Evolutionary conservation across 2,888 invertebrate genomes (phyloP).

Genomic region (Nebria salina): DNA sequence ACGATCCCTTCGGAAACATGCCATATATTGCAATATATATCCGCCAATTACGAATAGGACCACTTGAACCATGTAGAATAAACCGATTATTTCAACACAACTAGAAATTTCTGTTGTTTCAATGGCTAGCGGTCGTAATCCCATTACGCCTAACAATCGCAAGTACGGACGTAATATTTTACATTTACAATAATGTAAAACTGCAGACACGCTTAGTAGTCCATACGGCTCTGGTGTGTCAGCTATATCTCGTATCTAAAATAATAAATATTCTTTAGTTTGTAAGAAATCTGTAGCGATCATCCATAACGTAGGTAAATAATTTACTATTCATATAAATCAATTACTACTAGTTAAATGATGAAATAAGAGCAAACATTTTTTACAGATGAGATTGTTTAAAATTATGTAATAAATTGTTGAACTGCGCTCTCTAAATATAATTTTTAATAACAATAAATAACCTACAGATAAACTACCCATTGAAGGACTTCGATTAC

Average conservation of each 20-base stretch:
- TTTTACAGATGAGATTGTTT: neutral
- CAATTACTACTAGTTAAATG: too few species aligned
- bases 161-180: conserved; percentile 84
- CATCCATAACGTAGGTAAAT: too few species aligned
- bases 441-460: neutral
- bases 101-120: conserved; percentile 71
- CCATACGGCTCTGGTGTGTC: conserved; percentile 71
- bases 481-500: conserved; percentile 44
- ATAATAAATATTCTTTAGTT: conserved; percentile 27
- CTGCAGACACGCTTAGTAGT: conserved; percentile 74
- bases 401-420: too few species aligned
- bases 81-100: conserved; percentile 70
- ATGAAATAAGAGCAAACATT: neutral
- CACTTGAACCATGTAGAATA: conserved; percentile 75
- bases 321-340: too few species aligned
- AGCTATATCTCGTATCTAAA: conserved; percentile 75
- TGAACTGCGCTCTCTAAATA: neutral
- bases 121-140: conserved; percentile 74
- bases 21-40: conserved; percentile 80
- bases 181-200: conserved; percentile 82
- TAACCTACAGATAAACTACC: conserved; percentile 49
- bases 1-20: conserved; percentile 78
- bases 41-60: conserved; percentile 74
- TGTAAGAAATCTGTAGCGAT: neutral
- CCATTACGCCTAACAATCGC: conserved; percentile 77